Evolutionary conservation across 2,797 vertebrate species (phyloP), one percentile per base, ranked within the genome.

Genomic region (Rhynchonycteris naso): DNA sequence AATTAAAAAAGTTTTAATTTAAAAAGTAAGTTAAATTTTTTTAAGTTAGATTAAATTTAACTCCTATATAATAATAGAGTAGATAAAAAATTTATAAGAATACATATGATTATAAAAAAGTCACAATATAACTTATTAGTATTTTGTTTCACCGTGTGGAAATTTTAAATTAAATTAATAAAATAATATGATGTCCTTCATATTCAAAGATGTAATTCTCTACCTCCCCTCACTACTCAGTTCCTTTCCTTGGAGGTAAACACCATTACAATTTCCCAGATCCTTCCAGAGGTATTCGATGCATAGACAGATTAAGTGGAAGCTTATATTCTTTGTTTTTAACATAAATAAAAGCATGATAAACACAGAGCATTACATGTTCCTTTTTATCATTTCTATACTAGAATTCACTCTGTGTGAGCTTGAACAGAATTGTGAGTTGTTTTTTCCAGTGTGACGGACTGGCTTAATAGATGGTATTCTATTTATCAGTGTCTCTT

Each of bases 11-110:
- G 38, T 80, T 74, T 19, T 14, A 63, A 69, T 47, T 72, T 63
- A 89, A 72, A 92, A 74, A 72, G 56, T 54, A 80, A 69, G 30
- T 63, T 75, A 66, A 24, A 58, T 83, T 30, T n/a, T n/a, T n/a
- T 63, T 54, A 80, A 69, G 30, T 63, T 75, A 66, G 30, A 58
- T 83, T 30, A 94, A 93, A 72, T 58, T 24, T 85, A 91, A 74
- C 82, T 80, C 61, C 38, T 22, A 88, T 8, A 63, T 81, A 85
- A 56, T 52, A 69, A 85, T 21, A 84, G 76, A 95, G 38, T 90
- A 92, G 66, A 80, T 71, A 52, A 58, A 2, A 93, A 38, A 43
- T 80, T 88, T 72, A 28, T 68, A 85, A 93, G 74, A 83, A 68
- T 22, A 82, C 18, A 66, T 28, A 14, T 56, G n/a, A 81, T 85